Percentiles rank a stretch among this genome's conserved stretches.
phyloP scores from a whole-genome alignment of 2,888 invertebrate genomes.

The Platerodrilus igneus region DNA sequence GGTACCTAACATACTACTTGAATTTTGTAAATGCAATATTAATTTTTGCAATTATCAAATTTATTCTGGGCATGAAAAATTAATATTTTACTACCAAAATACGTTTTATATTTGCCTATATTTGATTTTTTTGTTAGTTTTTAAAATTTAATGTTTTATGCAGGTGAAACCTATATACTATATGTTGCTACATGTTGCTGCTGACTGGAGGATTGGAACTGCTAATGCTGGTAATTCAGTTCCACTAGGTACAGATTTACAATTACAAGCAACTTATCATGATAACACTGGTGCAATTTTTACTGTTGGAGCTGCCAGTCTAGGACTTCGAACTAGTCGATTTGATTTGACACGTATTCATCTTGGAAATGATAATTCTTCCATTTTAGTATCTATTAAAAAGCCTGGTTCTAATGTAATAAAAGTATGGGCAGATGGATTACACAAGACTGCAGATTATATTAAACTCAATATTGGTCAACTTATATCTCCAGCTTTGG shows the following conservation, averaged over 20 bases:
- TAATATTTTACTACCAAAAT: not conserved
- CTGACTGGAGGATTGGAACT: conserved; percentile 40
- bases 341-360: conserved; percentile 44
- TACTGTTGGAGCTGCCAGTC: conserved; percentile 49
- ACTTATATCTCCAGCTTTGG: conserved; percentile 42
- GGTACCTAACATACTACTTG: no score
- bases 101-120: not conserved
- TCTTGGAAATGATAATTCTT: conserved; percentile 48
- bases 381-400: conserved; percentile 47
- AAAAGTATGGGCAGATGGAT: conserved; percentile 49
- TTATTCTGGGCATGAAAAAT: no score
- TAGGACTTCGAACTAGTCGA: conserved; percentile 52
- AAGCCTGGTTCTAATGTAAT: conserved; percentile 51
- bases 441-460: conserved; percentile 44
- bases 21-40: no score
- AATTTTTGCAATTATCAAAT: no score
- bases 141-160: no score
- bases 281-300: conserved; percentile 55
- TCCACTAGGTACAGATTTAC: conserved; percentile 53
- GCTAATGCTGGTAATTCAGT: conserved; percentile 34
- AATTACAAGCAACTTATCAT: conserved; percentile 51
- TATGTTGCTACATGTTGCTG: conserved; percentile 43
- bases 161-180: conserved; percentile 49
- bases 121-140: no score
- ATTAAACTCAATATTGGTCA: conserved; percentile 45